Percentiles rank a stretch among this genome's conserved stretches.
Conservation (phyloP, 2,888 invertebrate species). For the Ectemnius lituratus region DNA sequence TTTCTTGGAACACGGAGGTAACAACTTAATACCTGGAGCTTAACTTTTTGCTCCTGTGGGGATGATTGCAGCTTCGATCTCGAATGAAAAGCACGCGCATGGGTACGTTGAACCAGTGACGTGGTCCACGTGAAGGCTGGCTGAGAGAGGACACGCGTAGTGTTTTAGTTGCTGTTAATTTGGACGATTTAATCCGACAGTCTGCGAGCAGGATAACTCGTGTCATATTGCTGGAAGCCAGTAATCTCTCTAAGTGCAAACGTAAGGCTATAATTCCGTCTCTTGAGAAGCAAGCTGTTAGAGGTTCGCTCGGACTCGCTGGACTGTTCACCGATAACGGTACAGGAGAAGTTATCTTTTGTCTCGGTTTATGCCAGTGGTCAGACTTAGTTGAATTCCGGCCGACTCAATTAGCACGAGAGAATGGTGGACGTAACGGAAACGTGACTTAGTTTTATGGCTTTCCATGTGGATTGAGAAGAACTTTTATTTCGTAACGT, state of each 20-base stretch:
- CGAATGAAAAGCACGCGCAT: constrained; percentile 1
- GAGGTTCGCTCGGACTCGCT: constrained; percentile 30
- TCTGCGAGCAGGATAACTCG: neutral
- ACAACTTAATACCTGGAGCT: neutral
- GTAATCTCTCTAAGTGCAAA: constrained; percentile 30
- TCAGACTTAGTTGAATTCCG: too few species aligned
- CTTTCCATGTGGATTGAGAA: too few species aligned
- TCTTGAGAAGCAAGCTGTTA: constrained; percentile 44
- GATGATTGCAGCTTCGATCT: constrained; percentile 1
- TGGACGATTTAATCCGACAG: neutral
- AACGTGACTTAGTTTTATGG: too few species aligned
- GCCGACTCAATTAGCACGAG: too few species aligned
- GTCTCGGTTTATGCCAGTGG: neutral
- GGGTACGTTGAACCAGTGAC: neutral
- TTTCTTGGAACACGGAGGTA: constrained; percentile 23
- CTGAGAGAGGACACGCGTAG: neutral
- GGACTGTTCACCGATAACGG: constrained; percentile 41
- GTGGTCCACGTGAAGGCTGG: neutral
- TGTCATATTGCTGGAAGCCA: neutral
- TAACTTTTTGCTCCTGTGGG: neutral
- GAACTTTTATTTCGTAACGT: too few species aligned
- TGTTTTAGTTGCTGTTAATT: neutral
- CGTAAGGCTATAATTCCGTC: constrained; percentile 42
- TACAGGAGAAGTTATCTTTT: constrained; percentile 18
- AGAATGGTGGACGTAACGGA: too few species aligned